Percentiles rank a stretch among this genome's conserved stretches.
Evolutionary conservation across 2,888 invertebrate genomes (phyloP).

Genomic region (Brachylomia viminalis): DNA sequence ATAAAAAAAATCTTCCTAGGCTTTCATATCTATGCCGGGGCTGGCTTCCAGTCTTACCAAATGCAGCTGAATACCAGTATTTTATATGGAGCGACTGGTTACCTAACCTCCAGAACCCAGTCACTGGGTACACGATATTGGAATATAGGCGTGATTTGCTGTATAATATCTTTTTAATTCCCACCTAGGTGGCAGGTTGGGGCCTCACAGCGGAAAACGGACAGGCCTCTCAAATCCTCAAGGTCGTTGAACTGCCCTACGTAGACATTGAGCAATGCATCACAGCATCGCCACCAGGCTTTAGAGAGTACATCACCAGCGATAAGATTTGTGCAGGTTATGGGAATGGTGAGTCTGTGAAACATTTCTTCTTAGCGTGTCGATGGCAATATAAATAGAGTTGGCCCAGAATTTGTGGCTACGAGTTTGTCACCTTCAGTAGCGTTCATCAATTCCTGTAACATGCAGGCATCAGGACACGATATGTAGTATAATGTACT

Average conservation of each 20-base stretch:
- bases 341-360: conserved; percentile 66
- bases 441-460: background rate
- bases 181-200: conserved; percentile 77
- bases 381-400: background rate
- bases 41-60: background rate
- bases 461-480: background rate
- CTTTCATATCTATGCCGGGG: background rate
- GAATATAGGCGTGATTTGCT: no score
- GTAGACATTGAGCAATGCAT: conserved; percentile 70
- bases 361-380: background rate
- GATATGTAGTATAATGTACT: no score
- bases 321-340: conserved; percentile 80
- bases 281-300: conserved; percentile 61
- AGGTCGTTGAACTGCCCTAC: conserved; percentile 75
- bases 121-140: background rate
- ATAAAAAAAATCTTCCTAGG: background rate
- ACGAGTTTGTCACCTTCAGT: background rate
- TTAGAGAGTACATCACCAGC: conserved; percentile 73
- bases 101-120: background rate
- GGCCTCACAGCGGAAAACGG: conserved; percentile 72
- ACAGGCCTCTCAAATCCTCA: conserved; percentile 67
- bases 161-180: conserved; percentile 9
- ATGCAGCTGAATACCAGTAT: background rate
- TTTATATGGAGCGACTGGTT: background rate
- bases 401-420: background rate